Evolutionary conservation across 2,113 vertebrate genomes (phyloP), one percentile per base, ranked within the genome.

Genomic region (Neoarius graeffei): DNA sequence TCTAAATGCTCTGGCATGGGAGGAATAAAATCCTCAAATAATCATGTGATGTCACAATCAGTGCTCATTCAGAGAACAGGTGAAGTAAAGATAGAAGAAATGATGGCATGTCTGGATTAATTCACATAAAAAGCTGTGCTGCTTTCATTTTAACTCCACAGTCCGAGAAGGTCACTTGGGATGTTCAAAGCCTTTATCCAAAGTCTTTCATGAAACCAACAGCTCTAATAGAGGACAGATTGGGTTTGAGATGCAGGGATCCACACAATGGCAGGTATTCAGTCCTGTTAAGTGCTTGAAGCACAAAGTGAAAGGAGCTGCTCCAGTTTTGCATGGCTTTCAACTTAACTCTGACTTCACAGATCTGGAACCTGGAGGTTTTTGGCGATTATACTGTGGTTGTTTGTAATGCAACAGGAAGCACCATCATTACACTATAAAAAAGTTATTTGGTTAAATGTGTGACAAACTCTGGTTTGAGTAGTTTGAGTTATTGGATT

Each of bases 261-360:
- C 62, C 42, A 56, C 85, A 86, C 76, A 86, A 86, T 86, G 76
- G 48, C n/a, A 35, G n/a, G 74, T 66, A 86, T 86, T 86, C 85
- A 80, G n/a, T 19, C 17, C 9, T 7, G 48, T 30, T 54, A 86
- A 86, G 85, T 67, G 85, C 74, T 52, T 67, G 15, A 50, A 77
- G 71, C 57, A 20, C 62, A 56, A 56, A 52, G 19, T 85, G 20
- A 85, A 73, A 73, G 20, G 30, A 11, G 35, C 84, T 60, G 15
- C 69, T 85, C 17, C 23, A 59, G n/a, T 85, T 73, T 19, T 73
- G 54, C 52, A 42, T 42, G 67, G 52, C 30, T 62, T 82, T 60
- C 57, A 62, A 62, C 20, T 82, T 62, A 82, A 82, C 30, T 25
- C 59, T 14, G 57, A 48, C 59, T 42, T 82, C 35, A 82, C 5